Evolutionary conservation across 2,797 vertebrate genomes (phyloP).

Genomic region (Fringilla coelebs): DNA sequence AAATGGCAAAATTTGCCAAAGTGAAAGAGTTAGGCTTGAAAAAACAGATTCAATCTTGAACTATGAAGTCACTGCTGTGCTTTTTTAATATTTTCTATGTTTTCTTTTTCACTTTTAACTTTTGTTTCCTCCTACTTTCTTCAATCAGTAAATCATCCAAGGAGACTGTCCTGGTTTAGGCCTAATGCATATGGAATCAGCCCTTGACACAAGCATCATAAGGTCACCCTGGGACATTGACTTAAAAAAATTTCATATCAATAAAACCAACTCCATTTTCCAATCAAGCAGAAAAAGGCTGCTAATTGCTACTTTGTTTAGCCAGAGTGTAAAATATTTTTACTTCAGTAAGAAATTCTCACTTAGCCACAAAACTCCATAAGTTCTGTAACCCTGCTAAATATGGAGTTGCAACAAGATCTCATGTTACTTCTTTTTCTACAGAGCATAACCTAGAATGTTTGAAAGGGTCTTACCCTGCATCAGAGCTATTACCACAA

Average conservation of each 20-base stretch:
- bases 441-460: neutral
- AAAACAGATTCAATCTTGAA: neutral
- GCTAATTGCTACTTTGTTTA: neutral
- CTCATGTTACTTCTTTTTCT: neutral
- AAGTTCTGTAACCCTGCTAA: neutral
- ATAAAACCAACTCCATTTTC: neutral
- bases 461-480: slow-evolving; percentile 84
- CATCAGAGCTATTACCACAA: slow-evolving; percentile 86
- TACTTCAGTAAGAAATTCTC: neutral
- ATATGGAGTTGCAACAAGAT: neutral
- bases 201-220: too few species aligned
- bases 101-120: neutral
- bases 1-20: neutral
- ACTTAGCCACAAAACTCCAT: neutral
- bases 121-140: neutral
- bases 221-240: too few species aligned
- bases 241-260: neutral
- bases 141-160: neutral
- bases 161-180: neutral
- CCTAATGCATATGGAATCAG: too few species aligned
- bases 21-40: neutral
- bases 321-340: neutral
- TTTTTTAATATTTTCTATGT: neutral
- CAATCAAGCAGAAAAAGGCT: neutral
- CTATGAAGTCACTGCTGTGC: neutral